These are phyloP conservation scores for Misgurnus mizolepis DNA, from an alignment of 2,113 vertebrate species.

Conservation along the genomic window DNA sequence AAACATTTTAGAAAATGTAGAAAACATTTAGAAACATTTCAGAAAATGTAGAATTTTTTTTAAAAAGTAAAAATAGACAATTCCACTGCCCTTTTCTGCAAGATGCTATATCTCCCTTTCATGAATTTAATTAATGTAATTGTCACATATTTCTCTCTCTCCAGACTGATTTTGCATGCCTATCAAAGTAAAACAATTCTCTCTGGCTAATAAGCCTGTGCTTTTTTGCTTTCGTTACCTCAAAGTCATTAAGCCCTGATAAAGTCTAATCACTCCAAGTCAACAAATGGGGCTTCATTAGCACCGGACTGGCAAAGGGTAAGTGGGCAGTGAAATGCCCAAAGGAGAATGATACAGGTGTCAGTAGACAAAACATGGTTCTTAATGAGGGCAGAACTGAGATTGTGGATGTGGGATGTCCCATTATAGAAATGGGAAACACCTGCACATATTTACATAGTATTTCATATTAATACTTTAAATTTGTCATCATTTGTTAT, in stretches of 20 bases:
- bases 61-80: too few species aligned
- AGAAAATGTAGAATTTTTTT: too few species aligned
- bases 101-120: background rate
- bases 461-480: too few species aligned
- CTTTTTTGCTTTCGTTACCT: conserved; percentile 20
- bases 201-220: conserved; percentile 6
- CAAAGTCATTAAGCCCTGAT: conserved; percentile 48
- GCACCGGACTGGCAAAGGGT: conserved; percentile 21
- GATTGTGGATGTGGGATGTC: background rate
- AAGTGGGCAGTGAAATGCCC: conserved; percentile 17
- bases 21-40: too few species aligned
- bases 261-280: conserved; percentile 49
- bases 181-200: background rate
- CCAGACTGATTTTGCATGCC: background rate
- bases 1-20: too few species aligned
- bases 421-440: background rate
- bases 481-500: too few species aligned
- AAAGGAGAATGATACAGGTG: conserved; percentile 13
- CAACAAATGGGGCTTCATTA: conserved; percentile 51
- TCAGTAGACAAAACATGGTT: conserved; percentile 1
- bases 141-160: conserved; percentile 11
- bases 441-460: too few species aligned
- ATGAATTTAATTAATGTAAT: background rate
- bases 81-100: conserved; percentile 3
- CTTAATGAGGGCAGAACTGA: conserved; percentile 9